Conservation (phyloP, 2,797 vertebrate species). For the Pseudomugil gertrudae region DNA sequence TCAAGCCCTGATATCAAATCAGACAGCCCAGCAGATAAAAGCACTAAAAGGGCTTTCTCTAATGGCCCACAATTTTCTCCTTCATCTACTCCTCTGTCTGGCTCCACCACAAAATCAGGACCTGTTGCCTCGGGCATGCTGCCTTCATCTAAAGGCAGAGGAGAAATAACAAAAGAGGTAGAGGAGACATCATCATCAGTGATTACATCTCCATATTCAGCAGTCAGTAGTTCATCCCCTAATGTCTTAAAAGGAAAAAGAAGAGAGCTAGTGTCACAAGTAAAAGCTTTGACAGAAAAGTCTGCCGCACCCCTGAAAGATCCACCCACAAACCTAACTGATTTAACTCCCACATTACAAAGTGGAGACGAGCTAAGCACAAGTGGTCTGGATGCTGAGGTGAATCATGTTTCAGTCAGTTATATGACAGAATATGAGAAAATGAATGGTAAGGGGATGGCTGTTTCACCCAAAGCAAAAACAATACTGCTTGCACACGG, state of each 20-base stretch:
- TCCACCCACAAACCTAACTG: conserved; percentile 1
- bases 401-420: conserved; percentile 20
- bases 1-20: conserved; percentile 15
- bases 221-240: not conserved
- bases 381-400: not conserved
- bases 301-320: conserved; percentile 3
- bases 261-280: conserved; percentile 1
- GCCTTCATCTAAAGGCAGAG: not conserved
- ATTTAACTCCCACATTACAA: conserved; percentile 13
- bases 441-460: conserved; percentile 4
- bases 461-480: conserved; percentile 9
- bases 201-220: conserved; percentile 19
- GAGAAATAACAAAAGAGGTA: not conserved
- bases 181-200: conserved; percentile 2
- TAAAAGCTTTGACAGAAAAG: conserved; percentile 5
- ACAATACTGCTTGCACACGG: not conserved
- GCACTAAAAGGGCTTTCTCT: conserved; percentile 6
- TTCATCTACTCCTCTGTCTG: conserved; percentile 8
- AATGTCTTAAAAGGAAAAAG: not conserved
- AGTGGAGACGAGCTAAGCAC: not conserved
- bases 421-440: conserved; percentile 14
- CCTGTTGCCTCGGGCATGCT: conserved; percentile 1
- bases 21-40: conserved; percentile 36
- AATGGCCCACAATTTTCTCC: conserved; percentile 20
- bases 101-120: conserved; percentile 15